These are phyloP conservation scores for Isotomurus palustris DNA, from an alignment of 2,888 invertebrate genomes.

Conservation along the genomic window DNA sequence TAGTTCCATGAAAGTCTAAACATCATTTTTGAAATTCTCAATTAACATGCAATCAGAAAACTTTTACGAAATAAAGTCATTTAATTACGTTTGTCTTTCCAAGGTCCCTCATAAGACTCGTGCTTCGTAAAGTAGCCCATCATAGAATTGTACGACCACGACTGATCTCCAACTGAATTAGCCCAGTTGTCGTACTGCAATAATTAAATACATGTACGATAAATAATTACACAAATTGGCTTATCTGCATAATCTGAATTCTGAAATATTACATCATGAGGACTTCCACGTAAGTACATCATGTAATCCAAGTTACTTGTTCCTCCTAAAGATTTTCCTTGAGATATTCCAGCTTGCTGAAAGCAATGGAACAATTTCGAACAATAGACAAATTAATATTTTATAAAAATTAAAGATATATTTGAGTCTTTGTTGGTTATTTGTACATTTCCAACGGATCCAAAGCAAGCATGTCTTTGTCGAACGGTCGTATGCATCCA, in stretches of 20 bases:
- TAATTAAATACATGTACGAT: too few species aligned
- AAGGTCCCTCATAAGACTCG: constrained; percentile 26
- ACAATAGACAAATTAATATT: not conserved
- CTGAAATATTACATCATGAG: too few species aligned
- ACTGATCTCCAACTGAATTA: constrained; percentile 10
- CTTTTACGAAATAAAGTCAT: too few species aligned
- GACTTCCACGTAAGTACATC: constrained; percentile 17
- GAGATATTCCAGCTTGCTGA: constrained; percentile 9
- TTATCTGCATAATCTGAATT: too few species aligned
- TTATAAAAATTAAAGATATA: too few species aligned
- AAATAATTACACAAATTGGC: too few species aligned
- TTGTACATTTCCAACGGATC: constrained; percentile 1
- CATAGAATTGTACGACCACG: constrained; percentile 18
- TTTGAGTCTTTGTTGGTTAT: too few species aligned
- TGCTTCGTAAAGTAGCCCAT: constrained; percentile 20
- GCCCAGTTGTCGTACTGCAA: constrained; percentile 30
- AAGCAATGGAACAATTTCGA: not conserved
- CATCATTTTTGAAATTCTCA: not conserved
- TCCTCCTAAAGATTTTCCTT: constrained; percentile 18
- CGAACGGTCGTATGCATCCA: constrained; percentile 31
- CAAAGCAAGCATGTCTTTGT: constrained; percentile 21
- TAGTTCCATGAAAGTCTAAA: constrained; percentile 21
- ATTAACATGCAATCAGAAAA: too few species aligned
- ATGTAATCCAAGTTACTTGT: constrained; percentile 22
- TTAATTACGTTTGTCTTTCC: constrained; percentile 13